Conservation (phyloP, 2,113 vertebrate species). For the Prionailurus viverrinus region DNA sequence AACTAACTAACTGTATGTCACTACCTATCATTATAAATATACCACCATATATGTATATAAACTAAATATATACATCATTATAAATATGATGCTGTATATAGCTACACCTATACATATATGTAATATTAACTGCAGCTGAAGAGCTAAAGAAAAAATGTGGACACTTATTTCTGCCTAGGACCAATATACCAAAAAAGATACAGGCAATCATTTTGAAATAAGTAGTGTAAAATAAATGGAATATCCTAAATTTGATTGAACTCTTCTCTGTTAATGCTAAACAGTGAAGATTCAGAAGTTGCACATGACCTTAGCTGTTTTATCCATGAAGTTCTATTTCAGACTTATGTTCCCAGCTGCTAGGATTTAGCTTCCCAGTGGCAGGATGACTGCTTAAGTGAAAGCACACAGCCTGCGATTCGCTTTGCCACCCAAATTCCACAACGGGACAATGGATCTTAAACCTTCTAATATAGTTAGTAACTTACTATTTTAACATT, state of each 20-base stretch:
- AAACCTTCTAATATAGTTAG: background rate
- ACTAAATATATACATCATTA: background rate
- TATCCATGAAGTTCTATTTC: background rate
- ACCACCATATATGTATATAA: background rate
- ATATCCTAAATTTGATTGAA: conserved; percentile 4
- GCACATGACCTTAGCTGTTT: background rate
- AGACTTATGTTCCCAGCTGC: background rate
- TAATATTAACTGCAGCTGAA: background rate
- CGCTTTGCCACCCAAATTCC: background rate
- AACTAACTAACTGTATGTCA: background rate
- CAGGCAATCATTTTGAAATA: background rate
- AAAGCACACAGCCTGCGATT: background rate
- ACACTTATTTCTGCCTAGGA: background rate
- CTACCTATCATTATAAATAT: background rate
- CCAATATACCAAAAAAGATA: background rate
- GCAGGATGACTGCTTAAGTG: background rate
- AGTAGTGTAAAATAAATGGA: background rate
- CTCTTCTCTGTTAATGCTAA: background rate
- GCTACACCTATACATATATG: background rate
- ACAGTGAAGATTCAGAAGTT: background rate
- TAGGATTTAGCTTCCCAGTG: background rate
- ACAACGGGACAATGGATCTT: background rate
- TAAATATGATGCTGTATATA: background rate
- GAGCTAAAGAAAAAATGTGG: background rate
- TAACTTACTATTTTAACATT: background rate